These are phyloP conservation scores for Hypomesus transpacificus DNA, from an alignment of 2,113 vertebrate genomes.

Conservation along the genomic window DNA sequence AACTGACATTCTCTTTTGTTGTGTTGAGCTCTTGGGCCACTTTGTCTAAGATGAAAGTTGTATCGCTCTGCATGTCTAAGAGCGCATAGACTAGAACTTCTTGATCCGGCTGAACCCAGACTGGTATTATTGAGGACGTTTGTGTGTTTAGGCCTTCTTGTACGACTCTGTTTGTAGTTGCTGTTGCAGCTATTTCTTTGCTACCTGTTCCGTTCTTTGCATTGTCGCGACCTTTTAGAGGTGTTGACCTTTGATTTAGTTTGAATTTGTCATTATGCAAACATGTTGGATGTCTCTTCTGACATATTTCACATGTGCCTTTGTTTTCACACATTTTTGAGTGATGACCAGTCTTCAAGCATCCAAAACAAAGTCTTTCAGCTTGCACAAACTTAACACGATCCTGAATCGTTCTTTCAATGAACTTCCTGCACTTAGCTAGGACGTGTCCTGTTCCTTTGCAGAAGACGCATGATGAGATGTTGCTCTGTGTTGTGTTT, in stretches of 20 bases:
- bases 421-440: no score
- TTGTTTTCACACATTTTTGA: no score
- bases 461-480: no score
- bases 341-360: no score
- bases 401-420: no score
- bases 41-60: constrained; percentile 5
- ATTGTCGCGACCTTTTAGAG: neutral
- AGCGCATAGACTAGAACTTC: constrained; percentile 24
- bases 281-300: constrained; percentile 25
- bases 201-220: neutral
- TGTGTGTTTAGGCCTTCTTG: constrained; percentile 22
- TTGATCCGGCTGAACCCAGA: constrained; percentile 25
- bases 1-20: no score
- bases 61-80: constrained; percentile 27
- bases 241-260: neutral
- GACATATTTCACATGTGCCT: constrained; percentile 20
- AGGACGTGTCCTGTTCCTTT: no score
- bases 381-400: no score
- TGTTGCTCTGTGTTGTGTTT: no score
- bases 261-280: constrained; percentile 25
- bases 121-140: constrained; percentile 22
- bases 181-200: constrained; percentile 16
- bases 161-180: constrained; percentile 25
- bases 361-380: no score
- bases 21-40: no score